Evolutionary conservation across 2,797 vertebrate genomes (phyloP).

Genomic region (Coccyzus lansbergi): DNA sequence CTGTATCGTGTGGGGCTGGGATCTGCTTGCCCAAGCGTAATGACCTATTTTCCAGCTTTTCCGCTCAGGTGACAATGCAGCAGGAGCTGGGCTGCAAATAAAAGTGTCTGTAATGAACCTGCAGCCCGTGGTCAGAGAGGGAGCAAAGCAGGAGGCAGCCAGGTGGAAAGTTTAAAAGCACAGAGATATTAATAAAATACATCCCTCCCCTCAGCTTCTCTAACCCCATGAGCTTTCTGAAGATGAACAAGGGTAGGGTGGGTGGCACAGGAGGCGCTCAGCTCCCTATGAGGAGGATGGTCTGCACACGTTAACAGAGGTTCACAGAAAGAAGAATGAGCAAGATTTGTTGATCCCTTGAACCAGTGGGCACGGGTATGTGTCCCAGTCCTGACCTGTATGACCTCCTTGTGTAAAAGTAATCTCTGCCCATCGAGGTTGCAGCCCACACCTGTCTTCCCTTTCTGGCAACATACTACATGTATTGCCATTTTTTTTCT

Average conservation of each 20-base stretch:
- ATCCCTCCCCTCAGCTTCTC: background rate
- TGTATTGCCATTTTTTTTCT: background rate
- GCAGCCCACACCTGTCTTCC: background rate
- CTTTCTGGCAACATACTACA: background rate
- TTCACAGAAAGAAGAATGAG: background rate
- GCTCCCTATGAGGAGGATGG: background rate
- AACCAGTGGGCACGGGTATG: rapidly evolving
- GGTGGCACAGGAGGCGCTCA: background rate
- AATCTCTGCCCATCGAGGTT: background rate
- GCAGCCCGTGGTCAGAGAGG: background rate
- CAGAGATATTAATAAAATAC: background rate
- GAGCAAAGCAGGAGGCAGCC: background rate
- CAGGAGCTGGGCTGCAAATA: conserved; percentile 28
- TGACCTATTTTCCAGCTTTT: conserved; percentile 76
- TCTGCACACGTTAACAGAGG: rapidly evolving
- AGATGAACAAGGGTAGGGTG: background rate
- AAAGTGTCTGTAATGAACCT: conserved; percentile 53
- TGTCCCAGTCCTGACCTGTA: background rate
- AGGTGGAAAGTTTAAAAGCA: conserved; percentile 56
- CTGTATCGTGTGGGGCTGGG: conserved; percentile 41
- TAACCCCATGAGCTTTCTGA: background rate
- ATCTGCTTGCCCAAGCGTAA: conserved; percentile 56
- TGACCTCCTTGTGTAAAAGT: background rate
- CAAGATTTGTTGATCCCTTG: background rate
- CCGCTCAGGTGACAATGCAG: conserved; percentile 68